Base-by-base conservation (phyloP, 2,888 invertebrate genomes). In the Nomada ferruginata region DNA sequence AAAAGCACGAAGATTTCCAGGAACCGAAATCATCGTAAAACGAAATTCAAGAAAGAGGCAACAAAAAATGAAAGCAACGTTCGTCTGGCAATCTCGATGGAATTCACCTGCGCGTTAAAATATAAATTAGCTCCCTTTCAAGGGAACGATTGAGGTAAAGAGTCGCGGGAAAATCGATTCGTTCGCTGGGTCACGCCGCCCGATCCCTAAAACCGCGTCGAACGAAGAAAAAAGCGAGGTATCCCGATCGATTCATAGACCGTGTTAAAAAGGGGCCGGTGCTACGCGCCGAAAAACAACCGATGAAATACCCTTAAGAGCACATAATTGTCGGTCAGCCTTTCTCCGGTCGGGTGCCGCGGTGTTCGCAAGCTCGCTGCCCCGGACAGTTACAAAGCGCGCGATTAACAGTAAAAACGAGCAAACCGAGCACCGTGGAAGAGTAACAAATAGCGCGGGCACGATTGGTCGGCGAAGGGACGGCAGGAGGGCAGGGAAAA, bases 401-500 rank as follows among this genome's bases (percentile, higher is more conserved):
- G 23, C 79, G 77, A 80, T 86, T 86, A 86, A 86, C 69, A 29
- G 20, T 76, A 80, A 86, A 84, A 79, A 76, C 75, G 77, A 52
- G 57, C 71, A 79, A 72, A 52, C 65, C 53, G 53, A 50, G 64
- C 50, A 52, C 15, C 68, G 29, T 2, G 26, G 55, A 55, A 63
- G 68, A 77, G 64, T 74, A 81, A 76, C 72, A 70, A 76, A 81
- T 76, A 76, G 68, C 63, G 29, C 55, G 63, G 76, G 15, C 53
- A 50, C 10, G 65, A 23, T 29, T 29, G 26, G 4, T 10, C 36
- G 36, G 36, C n/a, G 36, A 26, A 26, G 52, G 57, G 42, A 44
- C 23, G 18, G n/a, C 26, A 29, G 60, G 61, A 61, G 47, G 11
- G 23, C 11, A 10, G n/a, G n/a, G 36, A 52, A 2, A 44, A 7